These are phyloP conservation scores for Psittacara wagleri DNA, from an alignment of 2,113 vertebrate genomes.

Conservation along the genomic window DNA sequence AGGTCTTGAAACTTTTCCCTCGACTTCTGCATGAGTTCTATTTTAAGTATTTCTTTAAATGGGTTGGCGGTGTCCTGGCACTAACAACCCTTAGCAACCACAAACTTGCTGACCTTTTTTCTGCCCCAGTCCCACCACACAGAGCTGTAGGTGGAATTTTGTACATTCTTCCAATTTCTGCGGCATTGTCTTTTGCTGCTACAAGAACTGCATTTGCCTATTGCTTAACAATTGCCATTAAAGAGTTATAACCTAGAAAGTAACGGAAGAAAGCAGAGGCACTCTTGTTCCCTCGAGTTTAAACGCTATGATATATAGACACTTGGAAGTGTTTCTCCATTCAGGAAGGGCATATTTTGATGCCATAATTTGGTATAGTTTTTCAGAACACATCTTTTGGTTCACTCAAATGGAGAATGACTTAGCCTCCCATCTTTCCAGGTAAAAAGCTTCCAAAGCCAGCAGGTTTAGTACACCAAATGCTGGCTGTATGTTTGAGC, in stretches of 20 bases:
- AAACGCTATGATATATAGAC: not conserved
- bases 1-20: not conserved
- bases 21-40: not conserved
- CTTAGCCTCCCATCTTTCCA: not conserved
- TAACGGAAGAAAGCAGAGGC: not conserved
- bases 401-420: not conserved
- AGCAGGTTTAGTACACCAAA: not conserved
- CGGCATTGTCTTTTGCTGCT: not conserved
- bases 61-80: not conserved
- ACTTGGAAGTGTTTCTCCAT: not conserved
- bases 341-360: not conserved
- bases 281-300: rapidly evolving
- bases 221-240: not conserved
- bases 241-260: not conserved
- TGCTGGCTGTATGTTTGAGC: not conserved
- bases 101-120: conserved; percentile 1
- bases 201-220: not conserved
- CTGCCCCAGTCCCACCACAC: not conserved
- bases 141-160: conserved; percentile 49
- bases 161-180: conserved; percentile 56
- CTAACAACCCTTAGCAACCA: rapidly evolving
- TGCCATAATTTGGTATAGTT: not conserved
- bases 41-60: not conserved
- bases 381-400: not conserved
- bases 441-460: not conserved